These are phyloP conservation scores for Trachelus iudaicus DNA, from an alignment of 2,888 invertebrate species.

Conservation along the genomic window DNA sequence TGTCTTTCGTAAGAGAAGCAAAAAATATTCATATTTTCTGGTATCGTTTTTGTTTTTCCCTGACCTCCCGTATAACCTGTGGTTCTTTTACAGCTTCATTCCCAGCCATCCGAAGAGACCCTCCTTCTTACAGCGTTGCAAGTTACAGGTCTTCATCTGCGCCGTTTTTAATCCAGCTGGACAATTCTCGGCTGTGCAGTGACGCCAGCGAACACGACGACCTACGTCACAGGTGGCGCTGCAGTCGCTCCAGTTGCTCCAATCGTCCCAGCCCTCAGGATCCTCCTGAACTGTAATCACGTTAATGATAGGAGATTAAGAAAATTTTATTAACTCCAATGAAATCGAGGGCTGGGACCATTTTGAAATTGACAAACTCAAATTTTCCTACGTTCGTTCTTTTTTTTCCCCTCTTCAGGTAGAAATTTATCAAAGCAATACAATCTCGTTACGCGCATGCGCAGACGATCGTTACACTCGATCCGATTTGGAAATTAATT, in stretches of 20 bases:
- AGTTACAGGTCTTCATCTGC: constrained; percentile 40
- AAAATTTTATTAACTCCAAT: not conserved
- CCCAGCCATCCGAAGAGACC: constrained; percentile 44
- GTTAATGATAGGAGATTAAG: not conserved
- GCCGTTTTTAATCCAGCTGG: constrained; percentile 42
- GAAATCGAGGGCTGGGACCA: not conserved
- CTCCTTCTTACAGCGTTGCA: constrained; percentile 33
- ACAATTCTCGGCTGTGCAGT: constrained; percentile 36
- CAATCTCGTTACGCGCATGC: no score
- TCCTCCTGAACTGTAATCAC: not conserved
- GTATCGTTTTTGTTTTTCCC: not conserved
- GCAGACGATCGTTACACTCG: no score
- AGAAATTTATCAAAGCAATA: no score
- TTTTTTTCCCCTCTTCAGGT: no score
- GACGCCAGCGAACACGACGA: constrained; percentile 48
- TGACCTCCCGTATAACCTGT: not conserved
- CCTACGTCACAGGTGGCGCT: constrained; percentile 47
- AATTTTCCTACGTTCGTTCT: not conserved
- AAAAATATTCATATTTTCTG: not conserved
- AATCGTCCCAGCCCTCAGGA: constrained; percentile 31
- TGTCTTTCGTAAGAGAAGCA: no score
- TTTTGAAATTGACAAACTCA: not conserved
- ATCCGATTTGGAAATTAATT: not conserved
- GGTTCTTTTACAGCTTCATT: constrained; percentile 2
- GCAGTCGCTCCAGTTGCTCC: constrained; percentile 43